Base-by-base conservation (phyloP, 2,797 vertebrate species). In the Enteromius treurensis region DNA sequence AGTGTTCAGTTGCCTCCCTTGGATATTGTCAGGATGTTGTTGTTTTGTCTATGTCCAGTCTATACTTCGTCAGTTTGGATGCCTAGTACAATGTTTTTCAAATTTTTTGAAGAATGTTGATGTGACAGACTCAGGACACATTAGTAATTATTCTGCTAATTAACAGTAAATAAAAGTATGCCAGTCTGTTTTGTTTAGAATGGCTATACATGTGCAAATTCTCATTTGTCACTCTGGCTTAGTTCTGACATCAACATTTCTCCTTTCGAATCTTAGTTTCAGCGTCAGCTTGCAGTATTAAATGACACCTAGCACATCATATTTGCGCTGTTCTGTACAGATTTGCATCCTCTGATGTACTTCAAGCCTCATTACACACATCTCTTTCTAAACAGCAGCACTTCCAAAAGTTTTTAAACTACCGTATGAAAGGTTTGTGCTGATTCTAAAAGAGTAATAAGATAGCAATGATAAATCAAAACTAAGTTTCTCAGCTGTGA, bases 331-430 rank as follows among this genome's bases (percentile, higher is more conserved):
- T 77, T 77, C 55, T 62, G 75, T 77, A 62, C 23, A 77, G n/a
- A 77, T 77, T 29, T 60, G 47, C 23, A 19, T 77, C 21, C 8
- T 77, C 55, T 42, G 37, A 62, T 77, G 37, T 77, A 77, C 37
- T 55, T 23, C 37, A 77, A 62, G 55, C 55, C 37, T 77, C 75
- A 77, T 60, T 45, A 62, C 21, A 42, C 37, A 13, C 75, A 62
- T 77, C n/a, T 75, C 32, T 58, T 62, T 77, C 55, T 62, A 6
- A 77, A 75, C 21, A 55, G 73, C 32, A 75, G 53, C 23, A 77
- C 75, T 19, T 77, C 11, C 60, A 49, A 65, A 19, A 32, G 77
- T 79, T 49, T 62, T 51, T 49, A 67, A 67, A 17, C 60, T 51
- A 15, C 17, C n/a, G 17, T 32, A 32, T 45, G 47, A 49, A 78